Evolutionary conservation across 2,888 invertebrate species (phyloP).

Genomic region (Vanessa cardui): DNA sequence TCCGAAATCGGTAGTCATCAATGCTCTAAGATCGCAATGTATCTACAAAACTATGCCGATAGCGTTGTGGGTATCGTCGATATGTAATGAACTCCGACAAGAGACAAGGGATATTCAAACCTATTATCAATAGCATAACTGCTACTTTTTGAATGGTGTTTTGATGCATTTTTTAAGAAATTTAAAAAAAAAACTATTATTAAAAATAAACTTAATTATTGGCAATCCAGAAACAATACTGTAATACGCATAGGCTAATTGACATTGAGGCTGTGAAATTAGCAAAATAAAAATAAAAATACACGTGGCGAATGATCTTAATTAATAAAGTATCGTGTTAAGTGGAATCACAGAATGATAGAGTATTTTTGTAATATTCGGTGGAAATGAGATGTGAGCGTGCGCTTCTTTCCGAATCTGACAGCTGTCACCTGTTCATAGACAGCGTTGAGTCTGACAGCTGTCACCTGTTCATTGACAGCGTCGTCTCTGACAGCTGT

Average conservation of each 20-base stretch:
- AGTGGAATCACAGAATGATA: constrained; percentile 66
- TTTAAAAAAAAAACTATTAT: constrained; percentile 49
- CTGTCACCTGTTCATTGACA: neutral
- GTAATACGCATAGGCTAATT: constrained; percentile 83
- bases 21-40: constrained; percentile 43
- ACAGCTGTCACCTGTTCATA: constrained; percentile 30
- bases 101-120: constrained; percentile 73
- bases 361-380: constrained; percentile 47
- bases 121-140: constrained; percentile 77
- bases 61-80: constrained; percentile 57
- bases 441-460: no score
- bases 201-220: constrained; percentile 72
- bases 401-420: constrained; percentile 38
- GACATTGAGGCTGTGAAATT: constrained; percentile 83
- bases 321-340: constrained; percentile 66
- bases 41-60: constrained; percentile 58
- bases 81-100: constrained; percentile 65
- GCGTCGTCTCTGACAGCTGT: constrained; percentile 29
- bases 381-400: constrained; percentile 47
- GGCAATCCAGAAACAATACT: constrained; percentile 82
- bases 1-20: constrained; percentile 40
- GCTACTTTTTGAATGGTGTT: constrained; percentile 81
- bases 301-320: constrained; percentile 75
- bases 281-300: constrained; percentile 75
- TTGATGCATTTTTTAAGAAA: constrained; percentile 79